These are phyloP conservation scores for Penaeus chinensis DNA, from an alignment of 1,140 invertebrate species.

Conservation along the genomic window DNA sequence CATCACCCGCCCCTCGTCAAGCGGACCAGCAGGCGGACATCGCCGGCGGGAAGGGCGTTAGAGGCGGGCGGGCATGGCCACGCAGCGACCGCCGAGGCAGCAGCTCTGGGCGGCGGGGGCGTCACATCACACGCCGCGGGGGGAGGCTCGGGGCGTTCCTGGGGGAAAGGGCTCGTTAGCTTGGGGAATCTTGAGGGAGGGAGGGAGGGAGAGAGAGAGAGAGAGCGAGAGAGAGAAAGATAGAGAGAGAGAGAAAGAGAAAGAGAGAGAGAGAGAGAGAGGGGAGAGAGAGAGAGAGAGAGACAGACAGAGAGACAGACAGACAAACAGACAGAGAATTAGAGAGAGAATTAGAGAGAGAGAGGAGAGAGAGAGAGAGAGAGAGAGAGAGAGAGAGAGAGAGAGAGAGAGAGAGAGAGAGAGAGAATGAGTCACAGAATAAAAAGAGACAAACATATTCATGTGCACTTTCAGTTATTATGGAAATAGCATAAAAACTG, in stretches of 20 bases:
- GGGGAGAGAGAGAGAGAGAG: neutral
- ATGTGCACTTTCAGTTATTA: neutral
- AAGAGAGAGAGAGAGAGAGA: neutral
- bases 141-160: neutral
- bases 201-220: neutral
- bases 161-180: neutral
- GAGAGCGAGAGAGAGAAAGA: neutral
- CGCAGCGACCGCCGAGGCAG: no score
- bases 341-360: neutral
- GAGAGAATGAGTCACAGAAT: no score
- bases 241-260: neutral
- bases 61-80: neutral
- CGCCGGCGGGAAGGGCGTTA: no score
- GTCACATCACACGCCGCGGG: no score
- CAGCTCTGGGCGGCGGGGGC: no score
- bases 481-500: no score
- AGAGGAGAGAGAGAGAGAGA: no score
- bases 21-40: conserved; percentile 3
- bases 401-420: neutral
- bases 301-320: neutral
- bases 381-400: neutral
- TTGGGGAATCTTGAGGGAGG: neutral
- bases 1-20: neutral
- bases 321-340: neutral
- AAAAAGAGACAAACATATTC: neutral